These are phyloP conservation scores for Plagodis pulveraria DNA, from an alignment of 2,888 invertebrate genomes.

Conservation along the genomic window DNA sequence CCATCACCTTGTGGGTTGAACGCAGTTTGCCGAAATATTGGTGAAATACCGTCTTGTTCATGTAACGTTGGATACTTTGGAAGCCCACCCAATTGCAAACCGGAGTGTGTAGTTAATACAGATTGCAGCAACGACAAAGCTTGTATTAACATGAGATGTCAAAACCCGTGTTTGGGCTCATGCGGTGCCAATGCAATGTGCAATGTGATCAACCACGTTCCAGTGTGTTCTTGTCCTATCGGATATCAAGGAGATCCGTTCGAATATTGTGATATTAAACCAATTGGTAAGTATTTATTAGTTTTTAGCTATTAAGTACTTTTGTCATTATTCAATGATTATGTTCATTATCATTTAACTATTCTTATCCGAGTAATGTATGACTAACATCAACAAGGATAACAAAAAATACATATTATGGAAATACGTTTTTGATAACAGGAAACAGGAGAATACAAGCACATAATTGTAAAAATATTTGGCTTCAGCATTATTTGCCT, in stretches of 20 bases:
- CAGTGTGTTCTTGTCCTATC: conserved; percentile 87
- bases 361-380: no score
- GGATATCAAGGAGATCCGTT: conserved; percentile 91
- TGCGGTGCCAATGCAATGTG: conserved; percentile 91
- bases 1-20: conserved; percentile 92
- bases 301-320: neutral
- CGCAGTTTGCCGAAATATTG: conserved; percentile 84
- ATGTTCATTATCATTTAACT: no score
- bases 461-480: no score
- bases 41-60: conserved; percentile 86
- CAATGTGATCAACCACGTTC: conserved; percentile 90
- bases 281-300: conserved; percentile 57
- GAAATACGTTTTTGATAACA: no score
- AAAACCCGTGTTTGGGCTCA: conserved; percentile 91
- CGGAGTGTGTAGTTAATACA: conserved; percentile 89
- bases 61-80: conserved; percentile 88
- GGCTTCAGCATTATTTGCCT: no score
- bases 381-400: no score
- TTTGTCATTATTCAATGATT: no score
- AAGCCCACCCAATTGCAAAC: conserved; percentile 90
- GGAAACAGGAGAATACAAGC: no score
- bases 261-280: conserved; percentile 86
- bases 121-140: conserved; percentile 90
- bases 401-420: no score
- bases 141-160: conserved; percentile 91